Evolutionary conservation across 2,888 invertebrate species (phyloP).

Genomic region (Silvanus unidentatus): DNA sequence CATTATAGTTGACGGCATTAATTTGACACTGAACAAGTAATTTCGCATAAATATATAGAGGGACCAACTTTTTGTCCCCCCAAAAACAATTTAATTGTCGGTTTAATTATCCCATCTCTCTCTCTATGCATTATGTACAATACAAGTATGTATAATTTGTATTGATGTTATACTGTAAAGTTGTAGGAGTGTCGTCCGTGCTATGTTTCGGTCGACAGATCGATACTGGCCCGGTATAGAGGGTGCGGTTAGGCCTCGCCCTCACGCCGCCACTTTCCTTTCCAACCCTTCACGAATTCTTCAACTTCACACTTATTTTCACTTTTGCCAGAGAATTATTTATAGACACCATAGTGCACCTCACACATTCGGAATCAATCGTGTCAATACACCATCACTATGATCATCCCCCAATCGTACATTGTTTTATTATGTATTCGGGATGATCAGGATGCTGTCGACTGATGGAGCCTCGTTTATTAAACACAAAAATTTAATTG

Average conservation of each 20-base stretch:
- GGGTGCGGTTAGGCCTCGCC: constrained; percentile 35
- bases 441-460: too few species aligned
- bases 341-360: not conserved
- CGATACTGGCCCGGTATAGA: constrained; percentile 34
- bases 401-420: too few species aligned
- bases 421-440: too few species aligned
- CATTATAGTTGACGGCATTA: too few species aligned
- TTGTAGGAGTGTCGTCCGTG: constrained; percentile 12
- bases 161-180: constrained; percentile 4
- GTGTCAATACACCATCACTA: not conserved
- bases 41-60: too few species aligned
- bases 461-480: too few species aligned
- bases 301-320: constrained; percentile 3
- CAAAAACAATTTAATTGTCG: too few species aligned
- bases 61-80: too few species aligned
- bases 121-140: not conserved
- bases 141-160: constrained; percentile 2
- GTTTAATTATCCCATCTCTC: too few species aligned
- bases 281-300: constrained; percentile 5
- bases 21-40: too few species aligned
- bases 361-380: too few species aligned
- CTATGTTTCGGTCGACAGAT: constrained; percentile 25
- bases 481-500: too few species aligned
- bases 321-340: constrained; percentile 1
- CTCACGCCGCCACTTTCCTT: constrained; percentile 20